A percentile compares a stretch with the other conserved stretches of the same genome.
phyloP scores from a whole-genome alignment of 2,888 invertebrate species.

The Eupithecia tripunctaria region DNA sequence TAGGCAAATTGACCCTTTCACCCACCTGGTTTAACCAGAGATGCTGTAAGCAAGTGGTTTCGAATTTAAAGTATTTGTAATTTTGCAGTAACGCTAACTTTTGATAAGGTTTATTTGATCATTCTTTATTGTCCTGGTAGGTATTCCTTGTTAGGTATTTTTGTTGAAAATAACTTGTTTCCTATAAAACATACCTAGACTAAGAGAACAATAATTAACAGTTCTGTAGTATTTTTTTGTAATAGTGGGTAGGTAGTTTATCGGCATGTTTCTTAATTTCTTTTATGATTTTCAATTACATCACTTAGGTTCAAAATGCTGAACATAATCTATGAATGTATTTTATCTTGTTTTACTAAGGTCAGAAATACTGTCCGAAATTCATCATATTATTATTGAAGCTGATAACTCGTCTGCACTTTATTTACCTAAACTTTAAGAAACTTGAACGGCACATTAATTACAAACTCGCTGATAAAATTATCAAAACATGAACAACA shows the following conservation, averaged over 20 bases:
- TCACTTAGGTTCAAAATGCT: neutral
- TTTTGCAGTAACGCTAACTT: neutral
- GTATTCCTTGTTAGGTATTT: neutral
- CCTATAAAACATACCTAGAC: too few species aligned
- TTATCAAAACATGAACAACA: neutral
- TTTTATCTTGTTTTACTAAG: neutral
- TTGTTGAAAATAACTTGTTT: neutral
- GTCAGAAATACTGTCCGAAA: neutral
- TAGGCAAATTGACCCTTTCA: neutral
- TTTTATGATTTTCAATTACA: neutral
- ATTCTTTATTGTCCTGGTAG: neutral
- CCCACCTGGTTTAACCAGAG: neutral
- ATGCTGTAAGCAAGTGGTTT: neutral
- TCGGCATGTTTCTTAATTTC: neutral
- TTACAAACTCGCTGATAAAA: neutral
- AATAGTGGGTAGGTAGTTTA: neutral
- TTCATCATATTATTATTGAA: neutral
- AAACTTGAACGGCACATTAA: neutral
- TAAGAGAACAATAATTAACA: neutral
- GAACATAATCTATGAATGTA: neutral
- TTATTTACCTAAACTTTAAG: neutral
- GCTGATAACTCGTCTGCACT: neutral
- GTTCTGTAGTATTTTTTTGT: neutral
- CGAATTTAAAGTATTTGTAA: neutral
- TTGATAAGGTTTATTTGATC: neutral